phyloP scores from a whole-genome alignment of 2,797 vertebrate genomes.

The Gobio occitaniae region DNA sequence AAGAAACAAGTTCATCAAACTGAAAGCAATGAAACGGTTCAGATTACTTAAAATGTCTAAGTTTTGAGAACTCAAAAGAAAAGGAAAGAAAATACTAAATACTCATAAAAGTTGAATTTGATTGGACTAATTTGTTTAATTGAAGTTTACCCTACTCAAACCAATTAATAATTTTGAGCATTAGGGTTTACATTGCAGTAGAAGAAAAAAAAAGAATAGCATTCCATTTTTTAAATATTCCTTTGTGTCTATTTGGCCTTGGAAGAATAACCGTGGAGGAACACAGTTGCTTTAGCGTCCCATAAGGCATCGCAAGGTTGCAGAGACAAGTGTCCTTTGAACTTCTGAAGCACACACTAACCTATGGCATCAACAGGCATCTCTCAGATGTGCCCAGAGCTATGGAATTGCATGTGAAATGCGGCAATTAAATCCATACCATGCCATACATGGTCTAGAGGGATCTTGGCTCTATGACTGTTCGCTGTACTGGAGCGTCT shows the following conservation, averaged over 20 bases:
- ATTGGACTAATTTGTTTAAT: too few species aligned
- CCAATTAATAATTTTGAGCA: too few species aligned
- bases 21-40: too few species aligned
- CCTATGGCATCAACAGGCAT: slow-evolving; percentile 71
- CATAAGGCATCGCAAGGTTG: slow-evolving; percentile 29
- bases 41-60: too few species aligned
- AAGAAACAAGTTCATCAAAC: too few species aligned
- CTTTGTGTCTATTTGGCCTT: slow-evolving; percentile 19
- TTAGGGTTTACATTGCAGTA: too few species aligned
- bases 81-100: too few species aligned
- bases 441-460: slow-evolving; percentile 69
- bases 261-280: slow-evolving; percentile 2
- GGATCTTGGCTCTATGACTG: slow-evolving; percentile 51
- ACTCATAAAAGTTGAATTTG: too few species aligned
- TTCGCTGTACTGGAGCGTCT: slow-evolving; percentile 31
- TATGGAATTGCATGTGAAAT: slow-evolving; percentile 71
- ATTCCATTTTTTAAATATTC: not conserved
- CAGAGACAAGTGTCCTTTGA: slow-evolving; percentile 76
- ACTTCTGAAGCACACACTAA: slow-evolving; percentile 74
- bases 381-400: slow-evolving; percentile 60
- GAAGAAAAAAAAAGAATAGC: too few species aligned
- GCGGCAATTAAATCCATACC: slow-evolving; percentile 77
- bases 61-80: too few species aligned
- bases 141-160: too few species aligned
- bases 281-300: slow-evolving; percentile 36